Conservation (phyloP, 1,140 invertebrate genomes). For the Magallana gigas region DNA sequence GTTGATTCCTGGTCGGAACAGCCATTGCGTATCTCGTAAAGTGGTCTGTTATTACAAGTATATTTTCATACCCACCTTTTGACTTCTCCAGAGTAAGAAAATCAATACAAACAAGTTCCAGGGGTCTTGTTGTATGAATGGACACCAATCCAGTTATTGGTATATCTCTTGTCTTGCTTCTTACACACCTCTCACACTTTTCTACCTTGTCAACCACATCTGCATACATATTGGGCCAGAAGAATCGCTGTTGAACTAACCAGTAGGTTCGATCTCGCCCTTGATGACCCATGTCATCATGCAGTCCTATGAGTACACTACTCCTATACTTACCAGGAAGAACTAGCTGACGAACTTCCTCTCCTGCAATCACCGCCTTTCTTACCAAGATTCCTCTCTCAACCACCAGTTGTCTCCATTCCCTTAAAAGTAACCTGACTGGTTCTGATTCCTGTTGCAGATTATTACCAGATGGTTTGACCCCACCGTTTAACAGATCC, state of each 20-base stretch:
- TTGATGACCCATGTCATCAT: not conserved
- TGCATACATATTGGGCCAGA: conserved; percentile 32
- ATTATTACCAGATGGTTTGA: not conserved
- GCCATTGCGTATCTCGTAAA: too few species aligned
- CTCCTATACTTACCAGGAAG: conserved; percentile 38
- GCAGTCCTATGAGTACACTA: not conserved
- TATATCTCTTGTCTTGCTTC: conserved; percentile 3
- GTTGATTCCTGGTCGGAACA: too few species aligned
- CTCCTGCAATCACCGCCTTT: not conserved
- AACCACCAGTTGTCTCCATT: conserved; percentile 38
- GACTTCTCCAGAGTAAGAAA: conserved; percentile 44
- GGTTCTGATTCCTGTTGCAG: not conserved
- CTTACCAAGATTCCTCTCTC: not conserved
- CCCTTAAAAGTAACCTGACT: conserved; percentile 28
- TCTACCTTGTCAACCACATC: conserved; percentile 22
- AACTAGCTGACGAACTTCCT: conserved; percentile 47
- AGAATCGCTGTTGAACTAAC: conserved; percentile 21
- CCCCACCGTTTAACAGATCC: not conserved
- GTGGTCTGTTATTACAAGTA: not conserved
- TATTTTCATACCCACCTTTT: conserved; percentile 38
- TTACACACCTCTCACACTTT: conserved; percentile 30
- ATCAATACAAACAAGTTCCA: conserved; percentile 44
- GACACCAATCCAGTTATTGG: not conserved
- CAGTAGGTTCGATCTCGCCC: conserved; percentile 17
- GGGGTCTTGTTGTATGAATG: conserved; percentile 35